Percentiles rank a stretch among this genome's conserved stretches.
phyloP scores from a whole-genome alignment of 2,113 vertebrate species.

The Polypterus senegalus region DNA sequence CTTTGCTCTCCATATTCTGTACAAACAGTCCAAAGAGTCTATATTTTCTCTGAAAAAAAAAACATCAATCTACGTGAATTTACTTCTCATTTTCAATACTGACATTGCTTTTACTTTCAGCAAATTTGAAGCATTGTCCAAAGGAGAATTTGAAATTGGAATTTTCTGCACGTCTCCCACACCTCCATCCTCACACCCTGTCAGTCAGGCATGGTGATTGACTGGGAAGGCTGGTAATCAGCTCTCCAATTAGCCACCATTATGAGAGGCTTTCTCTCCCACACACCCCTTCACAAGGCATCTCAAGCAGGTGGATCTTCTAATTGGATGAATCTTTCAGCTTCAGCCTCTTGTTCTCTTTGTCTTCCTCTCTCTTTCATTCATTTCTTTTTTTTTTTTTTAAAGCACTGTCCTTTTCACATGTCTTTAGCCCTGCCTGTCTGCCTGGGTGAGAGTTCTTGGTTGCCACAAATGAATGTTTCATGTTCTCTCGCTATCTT shows the following conservation, averaged over 20 bases:
- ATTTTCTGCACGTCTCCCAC: slow-evolving; percentile 25
- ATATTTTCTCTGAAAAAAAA: too few relatives aligned
- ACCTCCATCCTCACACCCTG: slow-evolving; percentile 30
- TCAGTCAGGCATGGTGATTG: slow-evolving; percentile 52
- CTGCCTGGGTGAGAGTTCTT: slow-evolving; percentile 29
- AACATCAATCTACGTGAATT: too few relatives aligned
- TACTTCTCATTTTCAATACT: too few relatives aligned
- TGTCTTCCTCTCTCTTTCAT: too few relatives aligned
- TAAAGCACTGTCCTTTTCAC: slow-evolving; percentile 29
- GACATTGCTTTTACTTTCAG: too few relatives aligned
- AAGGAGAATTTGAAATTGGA: neutral
- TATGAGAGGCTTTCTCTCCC: slow-evolving; percentile 34
- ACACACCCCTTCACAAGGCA: slow-evolving; percentile 22
- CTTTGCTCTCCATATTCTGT: too few relatives aligned
- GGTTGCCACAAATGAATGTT: too few relatives aligned
- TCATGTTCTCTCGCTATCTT: too few relatives aligned
- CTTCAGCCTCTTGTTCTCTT: slow-evolving; percentile 20
- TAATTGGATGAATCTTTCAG: slow-evolving; percentile 42
- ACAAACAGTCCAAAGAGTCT: too few relatives aligned
- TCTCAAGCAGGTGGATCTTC: slow-evolving; percentile 36
- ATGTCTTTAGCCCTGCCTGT: slow-evolving; percentile 23
- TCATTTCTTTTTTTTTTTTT: slow-evolving; percentile 13
- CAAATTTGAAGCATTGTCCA: too few relatives aligned
- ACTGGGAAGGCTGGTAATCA: slow-evolving; percentile 44
- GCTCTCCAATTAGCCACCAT: slow-evolving; percentile 36